These are phyloP conservation scores for Coelopa pilipes DNA, from an alignment of 2,888 invertebrate species.

Conservation along the genomic window DNA sequence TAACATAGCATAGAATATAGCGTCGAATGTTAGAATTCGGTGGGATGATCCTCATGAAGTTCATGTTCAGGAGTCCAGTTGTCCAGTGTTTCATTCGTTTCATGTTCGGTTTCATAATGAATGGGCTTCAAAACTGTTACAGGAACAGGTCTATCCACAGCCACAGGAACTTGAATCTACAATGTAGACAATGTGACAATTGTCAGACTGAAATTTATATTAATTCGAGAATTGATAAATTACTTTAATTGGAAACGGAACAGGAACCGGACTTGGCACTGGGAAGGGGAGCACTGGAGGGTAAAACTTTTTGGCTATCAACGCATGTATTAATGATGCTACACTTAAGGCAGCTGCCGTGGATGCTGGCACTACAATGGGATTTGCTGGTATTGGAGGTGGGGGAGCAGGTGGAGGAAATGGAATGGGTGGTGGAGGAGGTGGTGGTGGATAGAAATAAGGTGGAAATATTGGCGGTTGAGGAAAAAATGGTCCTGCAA, in stretches of 20 bases:
- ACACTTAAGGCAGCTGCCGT: slow-evolving; percentile 48
- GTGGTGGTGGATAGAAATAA: slow-evolving; percentile 31
- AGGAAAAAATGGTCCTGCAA: slow-evolving; percentile 30
- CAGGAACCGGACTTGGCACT: slow-evolving; percentile 43
- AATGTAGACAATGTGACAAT: neutral
- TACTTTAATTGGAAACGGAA: slow-evolving; percentile 45
- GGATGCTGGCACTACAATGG: slow-evolving; percentile 47
- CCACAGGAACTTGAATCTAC: slow-evolving; percentile 15
- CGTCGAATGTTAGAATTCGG: no score
- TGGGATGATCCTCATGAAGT: slow-evolving; percentile 9
- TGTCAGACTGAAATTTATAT: no score
- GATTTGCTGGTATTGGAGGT: slow-evolving; percentile 39
- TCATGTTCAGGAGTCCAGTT: slow-evolving; percentile 25
- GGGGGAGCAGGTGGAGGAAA: slow-evolving; percentile 28
- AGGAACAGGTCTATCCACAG: slow-evolving; percentile 12
- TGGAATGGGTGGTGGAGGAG: slow-evolving; percentile 20
- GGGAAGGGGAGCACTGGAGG: slow-evolving; percentile 47
- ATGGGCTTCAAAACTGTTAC: slow-evolving; percentile 18
- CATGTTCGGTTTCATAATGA: neutral
- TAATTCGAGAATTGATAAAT: neutral
- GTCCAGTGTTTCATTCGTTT: neutral
- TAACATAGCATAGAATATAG: neutral
- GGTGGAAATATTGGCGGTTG: slow-evolving; percentile 19
- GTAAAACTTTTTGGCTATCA: slow-evolving; percentile 47
- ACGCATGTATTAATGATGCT: slow-evolving; percentile 46